A percentile compares a stretch with the other conserved stretches of the same genome.
These are phyloP conservation scores for Propsilocerus akamusi DNA, from an alignment of 1,140 invertebrate genomes.

Conservation along the genomic window DNA sequence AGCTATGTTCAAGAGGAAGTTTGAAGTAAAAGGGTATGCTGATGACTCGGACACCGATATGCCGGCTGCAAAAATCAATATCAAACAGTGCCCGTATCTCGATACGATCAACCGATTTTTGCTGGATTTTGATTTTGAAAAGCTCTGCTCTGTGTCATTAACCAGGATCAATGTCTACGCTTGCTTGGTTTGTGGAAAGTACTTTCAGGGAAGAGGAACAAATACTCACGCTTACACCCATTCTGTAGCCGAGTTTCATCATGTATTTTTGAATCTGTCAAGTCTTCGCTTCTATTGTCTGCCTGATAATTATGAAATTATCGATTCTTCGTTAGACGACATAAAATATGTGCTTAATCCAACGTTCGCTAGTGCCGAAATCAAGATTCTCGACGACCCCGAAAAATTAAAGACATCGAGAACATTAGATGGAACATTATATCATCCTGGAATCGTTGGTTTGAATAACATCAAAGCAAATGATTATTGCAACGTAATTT, in stretches of 20 bases:
- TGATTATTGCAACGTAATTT: constrained; percentile 97
- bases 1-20: background rate
- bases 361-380: constrained; percentile 66
- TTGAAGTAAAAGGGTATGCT: background rate
- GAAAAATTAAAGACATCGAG: constrained; percentile 59
- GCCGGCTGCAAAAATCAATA: background rate
- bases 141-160: constrained; percentile 93
- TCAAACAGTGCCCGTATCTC: constrained; percentile 64
- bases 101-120: constrained; percentile 94
- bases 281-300: constrained; percentile 98
- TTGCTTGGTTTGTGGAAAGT: constrained; percentile 99
- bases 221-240: constrained; percentile 99
- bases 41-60: background rate
- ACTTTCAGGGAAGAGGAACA: constrained; percentile 94
- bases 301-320: constrained; percentile 99
- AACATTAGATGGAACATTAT: constrained; percentile 92
- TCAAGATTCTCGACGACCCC: constrained; percentile 58
- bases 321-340: constrained; percentile 96
- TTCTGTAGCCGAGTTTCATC: constrained; percentile 91
- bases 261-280: constrained; percentile 94
- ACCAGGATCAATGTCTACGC: constrained; percentile 99
- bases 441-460: constrained; percentile 90
- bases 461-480: constrained; percentile 99
- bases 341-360: constrained; percentile 99
- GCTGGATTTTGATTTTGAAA: constrained; percentile 99